Conservation (phyloP, 2,113 vertebrate genomes). For the Myocastor coypus region DNA sequence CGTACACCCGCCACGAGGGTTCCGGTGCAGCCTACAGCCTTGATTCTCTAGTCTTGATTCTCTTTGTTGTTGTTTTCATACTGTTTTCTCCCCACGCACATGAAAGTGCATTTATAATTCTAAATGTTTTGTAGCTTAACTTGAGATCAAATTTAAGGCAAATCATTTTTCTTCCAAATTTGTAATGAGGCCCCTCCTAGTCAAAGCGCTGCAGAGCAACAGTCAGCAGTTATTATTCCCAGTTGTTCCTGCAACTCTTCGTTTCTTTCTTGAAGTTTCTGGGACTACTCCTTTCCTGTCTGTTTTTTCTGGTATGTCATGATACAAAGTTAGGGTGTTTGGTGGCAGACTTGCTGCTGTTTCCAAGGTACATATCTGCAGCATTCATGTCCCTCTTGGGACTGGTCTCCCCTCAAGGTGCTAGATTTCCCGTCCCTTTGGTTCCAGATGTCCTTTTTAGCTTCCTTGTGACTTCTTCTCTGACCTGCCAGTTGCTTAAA, state of each 20-base stretch:
- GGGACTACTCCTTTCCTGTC: not conserved
- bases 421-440: not conserved
- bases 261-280: not conserved
- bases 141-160: not conserved
- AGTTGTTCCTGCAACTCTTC: not conserved
- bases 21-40: not conserved
- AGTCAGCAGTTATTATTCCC: not conserved
- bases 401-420: not conserved
- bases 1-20: not conserved
- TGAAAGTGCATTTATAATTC: not conserved
- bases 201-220: not conserved
- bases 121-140: constrained; percentile 3
- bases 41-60: not conserved
- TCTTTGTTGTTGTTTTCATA: not conserved
- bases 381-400: no score
- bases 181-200: not conserved
- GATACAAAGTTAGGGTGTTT: not conserved
- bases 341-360: not conserved
- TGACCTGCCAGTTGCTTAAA: not conserved
- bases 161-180: not conserved
- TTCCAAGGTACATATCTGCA: not conserved
- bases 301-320: not conserved
- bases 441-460: not conserved
- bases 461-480: not conserved
- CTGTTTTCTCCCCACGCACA: not conserved